Conservation (phyloP, 2,797 vertebrate genomes). For the Tenualosa thibaudeaui region DNA sequence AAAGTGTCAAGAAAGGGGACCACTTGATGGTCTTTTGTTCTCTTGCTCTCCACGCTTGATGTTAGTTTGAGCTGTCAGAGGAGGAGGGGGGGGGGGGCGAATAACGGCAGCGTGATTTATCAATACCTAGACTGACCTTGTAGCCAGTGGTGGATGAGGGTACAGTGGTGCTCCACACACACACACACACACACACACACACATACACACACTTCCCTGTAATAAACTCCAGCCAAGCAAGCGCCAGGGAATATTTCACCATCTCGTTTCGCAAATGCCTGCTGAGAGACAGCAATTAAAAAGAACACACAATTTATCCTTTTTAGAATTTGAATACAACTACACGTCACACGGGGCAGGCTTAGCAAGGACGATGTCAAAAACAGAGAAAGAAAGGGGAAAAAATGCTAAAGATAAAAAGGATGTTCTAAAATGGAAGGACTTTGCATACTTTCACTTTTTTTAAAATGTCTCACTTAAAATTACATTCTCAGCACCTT, state of each 20-base stretch:
- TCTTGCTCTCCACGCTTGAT: constrained; percentile 98
- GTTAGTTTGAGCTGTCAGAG: constrained; percentile 99
- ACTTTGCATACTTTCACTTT: constrained; percentile 19
- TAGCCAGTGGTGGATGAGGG: constrained; percentile 71
- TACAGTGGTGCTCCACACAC: background rate
- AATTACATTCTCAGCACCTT: constrained; percentile 28
- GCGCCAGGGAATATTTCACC: constrained; percentile 27
- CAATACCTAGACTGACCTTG: constrained; percentile 99
- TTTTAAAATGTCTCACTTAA: constrained; percentile 10
- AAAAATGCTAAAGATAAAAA: background rate
- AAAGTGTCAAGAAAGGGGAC: constrained; percentile 99
- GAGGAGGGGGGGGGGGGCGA: constrained; percentile 86
- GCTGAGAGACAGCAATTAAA: constrained; percentile 1
- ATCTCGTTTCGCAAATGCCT: background rate
- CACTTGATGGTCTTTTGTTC: constrained; percentile 99
- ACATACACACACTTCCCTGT: constrained; percentile 56
- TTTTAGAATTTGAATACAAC: constrained; percentile 6
- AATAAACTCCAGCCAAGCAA: constrained; percentile 52
- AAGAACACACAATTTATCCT: constrained; percentile 19
- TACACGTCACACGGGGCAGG: constrained; percentile 35
- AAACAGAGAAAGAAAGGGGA: background rate
- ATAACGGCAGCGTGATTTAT: constrained; percentile 99
- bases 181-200: too few relatives aligned
- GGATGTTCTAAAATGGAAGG: background rate
- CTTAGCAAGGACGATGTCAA: background rate